Evolutionary conservation across 2,113 vertebrate species (phyloP), one percentile per base, ranked within the genome.

Genomic region (Spheniscus mendiculus): DNA sequence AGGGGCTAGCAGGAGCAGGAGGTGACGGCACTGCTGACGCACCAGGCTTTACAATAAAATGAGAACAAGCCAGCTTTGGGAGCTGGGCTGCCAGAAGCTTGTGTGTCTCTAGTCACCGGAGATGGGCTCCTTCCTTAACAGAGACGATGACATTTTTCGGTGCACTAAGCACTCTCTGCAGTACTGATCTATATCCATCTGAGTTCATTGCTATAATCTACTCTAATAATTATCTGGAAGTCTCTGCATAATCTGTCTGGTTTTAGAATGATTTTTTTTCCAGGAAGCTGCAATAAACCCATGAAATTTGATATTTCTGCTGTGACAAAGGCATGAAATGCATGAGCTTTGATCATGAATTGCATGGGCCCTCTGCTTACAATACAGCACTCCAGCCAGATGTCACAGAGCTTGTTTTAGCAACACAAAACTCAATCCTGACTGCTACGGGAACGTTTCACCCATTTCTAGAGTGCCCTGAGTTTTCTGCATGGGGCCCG

Each of bases 251-350:
- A 96, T 97, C 94, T 94, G 72, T 78, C 80, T 94, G 91, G 62
- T 15, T 95, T 89, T 89, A 83, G 83, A 95, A 92, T 66, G 29
- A 36, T 50, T 80, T 81, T 55, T 88, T 69, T n/a, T 16, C 90
- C 71, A 83, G 81, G 83, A 96, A 96, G 89, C 85, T 72, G 76
- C 0, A 11, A 89, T 95, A 95, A 94, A 79, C 36, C 93, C 95
- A 91, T 96, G 96, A 96, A 96, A 97, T 97, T 83, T 12, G 10
- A 92, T 95, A 94, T 96, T 96, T 97, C 86, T 95, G 86, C 96
- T 95, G 84, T 92, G 93, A 96, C 93, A 95, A 95, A 95, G 81
- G 86, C 96, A 97, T 97, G 95, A 97, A 96, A 98, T 84, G 81
- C 90, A 93, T 91, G 63, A 84, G 89, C 94, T 97, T 95, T 98